A percentile compares a stretch with the other conserved stretches of the same genome.
Conservation (phyloP, 35 echinoderm and acorn worm species). For the Anneissia japonica region DNA sequence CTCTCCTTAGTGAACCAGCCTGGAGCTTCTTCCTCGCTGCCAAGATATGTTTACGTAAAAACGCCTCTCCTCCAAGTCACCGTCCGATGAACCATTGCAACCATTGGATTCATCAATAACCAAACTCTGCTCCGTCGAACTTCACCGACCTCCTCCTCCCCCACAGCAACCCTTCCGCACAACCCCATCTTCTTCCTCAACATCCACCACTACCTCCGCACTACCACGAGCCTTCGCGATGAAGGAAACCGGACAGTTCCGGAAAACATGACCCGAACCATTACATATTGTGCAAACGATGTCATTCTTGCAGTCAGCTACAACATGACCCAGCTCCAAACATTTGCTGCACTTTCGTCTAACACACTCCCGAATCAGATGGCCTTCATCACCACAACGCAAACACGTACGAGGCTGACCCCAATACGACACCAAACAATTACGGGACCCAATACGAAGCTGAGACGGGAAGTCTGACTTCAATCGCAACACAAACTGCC, state of each 20-base stretch:
- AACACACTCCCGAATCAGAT: neutral
- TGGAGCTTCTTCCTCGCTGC: too few species aligned
- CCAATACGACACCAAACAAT: slow-evolving; percentile 12
- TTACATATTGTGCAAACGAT: neutral
- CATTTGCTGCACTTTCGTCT: neutral
- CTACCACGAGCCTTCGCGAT: neutral
- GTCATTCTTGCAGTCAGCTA: neutral
- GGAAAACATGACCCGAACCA: neutral
- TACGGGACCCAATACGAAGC: neutral
- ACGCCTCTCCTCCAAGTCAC: too few species aligned
- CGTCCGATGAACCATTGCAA: too few species aligned
- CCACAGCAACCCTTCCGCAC: neutral
- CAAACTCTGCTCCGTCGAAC: too few species aligned
- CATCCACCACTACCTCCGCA: too few species aligned
- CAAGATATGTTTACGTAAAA: too few species aligned
- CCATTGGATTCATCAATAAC: too few species aligned
- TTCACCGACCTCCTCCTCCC: neutral
- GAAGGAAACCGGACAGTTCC: slow-evolving; percentile 6
- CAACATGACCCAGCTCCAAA: neutral
- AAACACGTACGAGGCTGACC: slow-evolving; percentile 20
- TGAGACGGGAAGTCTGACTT: neutral
- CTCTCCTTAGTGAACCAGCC: too few species aligned
- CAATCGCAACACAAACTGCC: slow-evolving; percentile 31
- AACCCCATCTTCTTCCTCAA: too few species aligned
- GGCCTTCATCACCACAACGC: slow-evolving; percentile 5